Base-by-base conservation (phyloP, 2,888 invertebrate genomes). In the Keiferia lycopersicella region DNA sequence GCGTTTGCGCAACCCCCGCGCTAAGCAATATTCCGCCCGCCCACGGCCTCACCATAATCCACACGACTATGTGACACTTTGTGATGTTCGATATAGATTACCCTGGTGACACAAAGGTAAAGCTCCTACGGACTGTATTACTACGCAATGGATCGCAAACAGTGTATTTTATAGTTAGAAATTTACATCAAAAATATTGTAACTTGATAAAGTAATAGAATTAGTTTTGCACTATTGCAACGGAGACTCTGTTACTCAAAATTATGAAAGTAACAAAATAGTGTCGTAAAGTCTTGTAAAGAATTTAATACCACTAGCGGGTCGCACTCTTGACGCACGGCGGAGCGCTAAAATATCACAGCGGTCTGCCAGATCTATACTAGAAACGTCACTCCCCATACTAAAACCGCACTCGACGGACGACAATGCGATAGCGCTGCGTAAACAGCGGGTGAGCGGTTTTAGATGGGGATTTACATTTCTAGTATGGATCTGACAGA, bases 21-120 rank as follows among this genome's bases (percentile, higher is more conserved):
- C 45, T 45, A 45, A 16, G n/a, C n/a, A n/a, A n/a, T 45, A 45
- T 4, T 3, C 56, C 75, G 72, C 73, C 76, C 77, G 73, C 81
- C 75, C 75, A 77, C 80, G 48, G 50, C 45, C 56, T 30, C 45
- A 59, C 30, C 62, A 38, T 8, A 58, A 7, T 45, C n/a, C 16
- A 45, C 45, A 45, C 16, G 6, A 4, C 1, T 8, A 10, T 45
- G 16, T 45, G 45, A 45, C 45, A 45, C 3, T 6, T n/a, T 45
- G 16, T 16, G 6, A 20, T 51, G 22, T n/a, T n/a, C 34, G 14
- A 56, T n/a, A 16, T 16, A 57, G 34, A 34, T 57, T 34, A 53
- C 51, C 14, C 0, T 1, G 10, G 12, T 1, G 22, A 3, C 12
- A 4, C 1, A 53, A 1, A 53, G 12, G 2, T 14, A 6, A 53